phyloP scores from a whole-genome alignment of 2,797 vertebrate genomes.

The Oceanodroma leucorhoa region DNA sequence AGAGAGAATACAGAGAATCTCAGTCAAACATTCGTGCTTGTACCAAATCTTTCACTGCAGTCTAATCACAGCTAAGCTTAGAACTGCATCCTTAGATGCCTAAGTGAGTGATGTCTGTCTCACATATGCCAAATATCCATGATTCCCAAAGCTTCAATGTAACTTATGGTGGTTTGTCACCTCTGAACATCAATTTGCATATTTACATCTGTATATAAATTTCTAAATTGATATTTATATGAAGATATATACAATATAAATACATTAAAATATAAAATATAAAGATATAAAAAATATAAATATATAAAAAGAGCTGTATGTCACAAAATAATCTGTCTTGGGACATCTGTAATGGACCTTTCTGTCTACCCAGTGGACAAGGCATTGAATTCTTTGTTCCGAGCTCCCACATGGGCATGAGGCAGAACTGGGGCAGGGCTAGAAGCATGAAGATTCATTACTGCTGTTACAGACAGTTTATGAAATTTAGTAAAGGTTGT shows the following conservation, averaged over 20 bases:
- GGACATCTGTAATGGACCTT: not conserved
- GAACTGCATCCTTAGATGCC: not conserved
- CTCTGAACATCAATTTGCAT: not conserved
- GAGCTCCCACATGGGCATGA: accelerated
- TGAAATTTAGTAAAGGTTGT: not conserved
- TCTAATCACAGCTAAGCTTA: not conserved
- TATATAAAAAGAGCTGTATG: not conserved
- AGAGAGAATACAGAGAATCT: not conserved
- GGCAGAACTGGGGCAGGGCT: not conserved
- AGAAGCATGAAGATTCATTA: not conserved
- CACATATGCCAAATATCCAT: accelerated
- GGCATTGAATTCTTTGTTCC: not conserved
- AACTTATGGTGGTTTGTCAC: not conserved
- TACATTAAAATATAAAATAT: not conserved
- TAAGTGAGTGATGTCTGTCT: not conserved
- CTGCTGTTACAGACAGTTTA: not conserved
- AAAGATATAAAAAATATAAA: not conserved
- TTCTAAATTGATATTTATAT: not conserved
- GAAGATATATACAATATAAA: not conserved
- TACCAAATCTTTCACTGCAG: not conserved
- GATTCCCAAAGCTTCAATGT: not conserved
- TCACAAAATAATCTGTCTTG: not conserved
- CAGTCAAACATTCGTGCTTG: accelerated
- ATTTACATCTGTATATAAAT: not conserved
- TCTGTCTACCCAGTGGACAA: not conserved